Percentiles rank a stretch among this genome's conserved stretches.
These are phyloP conservation scores for Monopterus albus DNA, from an alignment of 2,113 vertebrate genomes.

Conservation along the genomic window DNA sequence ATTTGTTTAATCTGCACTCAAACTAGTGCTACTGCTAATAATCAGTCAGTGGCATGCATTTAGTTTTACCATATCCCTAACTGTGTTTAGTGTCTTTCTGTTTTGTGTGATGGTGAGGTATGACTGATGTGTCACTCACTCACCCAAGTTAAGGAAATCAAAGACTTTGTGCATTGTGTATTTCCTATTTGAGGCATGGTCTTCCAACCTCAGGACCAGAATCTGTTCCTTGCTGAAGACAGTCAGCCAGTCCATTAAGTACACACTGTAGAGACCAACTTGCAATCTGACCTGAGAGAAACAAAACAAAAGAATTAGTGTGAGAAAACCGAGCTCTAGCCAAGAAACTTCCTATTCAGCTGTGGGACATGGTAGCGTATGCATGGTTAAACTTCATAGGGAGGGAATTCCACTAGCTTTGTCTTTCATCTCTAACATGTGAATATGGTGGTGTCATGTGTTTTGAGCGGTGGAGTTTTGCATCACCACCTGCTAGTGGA, in stretches of 20 bases:
- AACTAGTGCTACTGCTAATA: too few relatives aligned
- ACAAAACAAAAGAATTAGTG: constrained; percentile 10
- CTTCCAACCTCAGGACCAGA: constrained; percentile 93
- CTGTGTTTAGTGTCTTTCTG: too few relatives aligned
- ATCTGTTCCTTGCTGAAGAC: constrained; percentile 91
- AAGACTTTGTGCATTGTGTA: constrained; percentile 94
- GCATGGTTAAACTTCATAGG: background rate
- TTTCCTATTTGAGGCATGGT: constrained; percentile 91
- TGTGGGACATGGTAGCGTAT: background rate
- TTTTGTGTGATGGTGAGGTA: too few relatives aligned
- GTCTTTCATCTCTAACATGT: constrained; percentile 31
- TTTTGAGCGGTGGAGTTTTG: background rate
- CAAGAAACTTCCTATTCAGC: background rate
- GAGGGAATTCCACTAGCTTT: constrained; percentile 6
- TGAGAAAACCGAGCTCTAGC: background rate
- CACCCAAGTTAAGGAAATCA: constrained; percentile 91
- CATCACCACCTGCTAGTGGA: background rate
- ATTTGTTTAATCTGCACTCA: too few relatives aligned
- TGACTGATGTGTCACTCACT: constrained; percentile 34
- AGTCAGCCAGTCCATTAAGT: constrained; percentile 93
- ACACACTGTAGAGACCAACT: constrained; percentile 94
- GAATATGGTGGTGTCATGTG: constrained; percentile 3
- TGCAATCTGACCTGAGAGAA: constrained; percentile 91
- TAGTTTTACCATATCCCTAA: too few relatives aligned
- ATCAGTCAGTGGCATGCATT: too few relatives aligned